These are phyloP conservation scores for Eulithis testata DNA, from an alignment of 2,888 invertebrate species.

Conservation along the genomic window DNA sequence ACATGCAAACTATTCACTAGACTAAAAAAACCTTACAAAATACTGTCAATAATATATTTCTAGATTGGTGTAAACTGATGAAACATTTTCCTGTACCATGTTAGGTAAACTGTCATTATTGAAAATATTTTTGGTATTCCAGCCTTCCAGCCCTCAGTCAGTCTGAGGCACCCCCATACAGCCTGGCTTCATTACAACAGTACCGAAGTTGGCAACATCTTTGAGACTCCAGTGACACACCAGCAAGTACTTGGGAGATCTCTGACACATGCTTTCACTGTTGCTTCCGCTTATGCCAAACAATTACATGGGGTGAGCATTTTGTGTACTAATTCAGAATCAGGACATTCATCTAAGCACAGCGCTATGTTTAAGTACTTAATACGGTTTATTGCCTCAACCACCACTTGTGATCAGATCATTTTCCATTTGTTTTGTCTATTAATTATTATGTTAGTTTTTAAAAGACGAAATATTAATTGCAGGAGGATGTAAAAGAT, in stretches of 20 bases:
- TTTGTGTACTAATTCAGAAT: constrained; percentile 1
- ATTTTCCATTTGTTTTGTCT: too few species aligned
- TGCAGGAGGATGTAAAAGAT: constrained; percentile 84
- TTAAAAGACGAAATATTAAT: not conserved
- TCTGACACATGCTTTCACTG: constrained; percentile 89
- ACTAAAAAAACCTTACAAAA: too few species aligned
- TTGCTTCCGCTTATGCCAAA: constrained; percentile 91
- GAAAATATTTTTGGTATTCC: constrained; percentile 37
- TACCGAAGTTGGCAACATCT: constrained; percentile 87
- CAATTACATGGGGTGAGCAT: constrained; percentile 88
- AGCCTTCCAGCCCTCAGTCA: constrained; percentile 80
- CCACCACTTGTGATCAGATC: too few species aligned
- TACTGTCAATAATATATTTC: too few species aligned
- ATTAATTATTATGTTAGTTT: too few species aligned
- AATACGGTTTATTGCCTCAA: not conserved
- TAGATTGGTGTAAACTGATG: too few species aligned
- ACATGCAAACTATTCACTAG: too few species aligned
- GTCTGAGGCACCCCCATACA: constrained; percentile 89
- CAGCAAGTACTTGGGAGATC: constrained; percentile 88
- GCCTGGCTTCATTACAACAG: constrained; percentile 89
- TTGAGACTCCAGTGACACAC: constrained; percentile 87
- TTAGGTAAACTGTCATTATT: not conserved
- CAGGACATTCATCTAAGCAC: not conserved
- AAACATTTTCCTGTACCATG: too few species aligned
- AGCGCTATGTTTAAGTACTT: not conserved